These are phyloP conservation scores for Pristiophorus japonicus DNA, from an alignment of 2,113 vertebrate genomes.

Conservation along the genomic window DNA sequence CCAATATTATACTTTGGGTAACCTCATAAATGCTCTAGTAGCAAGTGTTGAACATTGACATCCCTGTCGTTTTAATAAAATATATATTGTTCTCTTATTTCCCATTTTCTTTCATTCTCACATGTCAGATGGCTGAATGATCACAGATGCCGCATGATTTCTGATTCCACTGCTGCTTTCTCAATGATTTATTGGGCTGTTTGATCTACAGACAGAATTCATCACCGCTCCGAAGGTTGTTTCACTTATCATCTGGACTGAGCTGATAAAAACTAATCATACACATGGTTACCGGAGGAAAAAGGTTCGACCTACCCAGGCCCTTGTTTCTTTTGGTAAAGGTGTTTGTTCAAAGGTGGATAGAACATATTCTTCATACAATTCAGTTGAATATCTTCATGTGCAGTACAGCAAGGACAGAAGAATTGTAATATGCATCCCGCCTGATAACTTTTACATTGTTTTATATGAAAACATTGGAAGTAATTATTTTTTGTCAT, in stretches of 20 bases:
- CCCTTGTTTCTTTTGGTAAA: background rate
- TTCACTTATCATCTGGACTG: background rate
- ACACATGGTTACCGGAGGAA: background rate
- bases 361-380: background rate
- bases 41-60: background rate
- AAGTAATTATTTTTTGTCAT: background rate
- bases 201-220: conserved; percentile 7
- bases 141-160: background rate
- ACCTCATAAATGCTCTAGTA: background rate
- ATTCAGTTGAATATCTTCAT: background rate
- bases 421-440: background rate
- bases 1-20: background rate
- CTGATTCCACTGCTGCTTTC: background rate
- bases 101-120: background rate
- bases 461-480: background rate
- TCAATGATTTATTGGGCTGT: conserved; percentile 8
- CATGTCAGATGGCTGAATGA: background rate
- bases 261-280: conserved; percentile 6
- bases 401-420: background rate
- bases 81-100: background rate
- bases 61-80: background rate
- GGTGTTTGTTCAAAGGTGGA: background rate
- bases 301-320: too few relatives aligned
- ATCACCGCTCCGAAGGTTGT: background rate
- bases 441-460: background rate